Percentiles rank a stretch among this genome's conserved stretches.
phyloP scores from a whole-genome alignment of 2,797 vertebrate genomes.

The Lithobates pipiens region DNA sequence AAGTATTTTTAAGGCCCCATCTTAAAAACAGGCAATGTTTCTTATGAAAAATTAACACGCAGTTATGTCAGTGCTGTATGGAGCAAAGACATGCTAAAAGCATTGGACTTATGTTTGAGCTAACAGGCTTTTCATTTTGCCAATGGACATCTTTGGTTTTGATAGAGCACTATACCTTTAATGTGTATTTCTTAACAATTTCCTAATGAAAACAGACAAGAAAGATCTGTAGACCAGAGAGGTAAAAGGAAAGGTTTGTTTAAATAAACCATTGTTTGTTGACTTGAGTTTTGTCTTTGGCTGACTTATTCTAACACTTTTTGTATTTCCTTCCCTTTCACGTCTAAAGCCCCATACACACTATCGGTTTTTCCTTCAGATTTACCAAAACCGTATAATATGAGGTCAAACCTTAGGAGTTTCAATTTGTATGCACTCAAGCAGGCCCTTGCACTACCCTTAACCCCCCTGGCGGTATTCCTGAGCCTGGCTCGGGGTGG shows the following conservation, averaged over 20 bases:
- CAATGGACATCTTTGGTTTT: slow-evolving; percentile 27
- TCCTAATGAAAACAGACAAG: slow-evolving; percentile 25
- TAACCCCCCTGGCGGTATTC: too few species aligned
- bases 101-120: slow-evolving; percentile 45
- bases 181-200: not conserved
- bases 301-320: not conserved
- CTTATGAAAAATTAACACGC: slow-evolving; percentile 68
- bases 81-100: slow-evolving; percentile 61
- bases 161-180: slow-evolving; percentile 2
- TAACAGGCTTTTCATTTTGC: slow-evolving; percentile 10
- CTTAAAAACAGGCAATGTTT: slow-evolving; percentile 64
- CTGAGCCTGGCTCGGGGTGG: too few species aligned
- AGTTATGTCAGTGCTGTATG: slow-evolving; percentile 66
- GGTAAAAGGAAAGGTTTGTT: not conserved
- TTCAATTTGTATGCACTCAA: too few species aligned
- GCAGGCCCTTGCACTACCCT: too few species aligned
- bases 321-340: too few species aligned
- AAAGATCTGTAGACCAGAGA: slow-evolving; percentile 11
- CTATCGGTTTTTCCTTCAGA: too few species aligned
- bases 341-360: too few species aligned
- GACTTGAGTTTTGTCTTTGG: slow-evolving; percentile 4
- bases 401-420: too few species aligned
- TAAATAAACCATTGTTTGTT: not conserved
- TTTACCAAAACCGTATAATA: too few species aligned
- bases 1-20: slow-evolving; percentile 71